Evolutionary conservation across 1,140 invertebrate species (phyloP), one percentile per base, ranked within the genome.

Genomic region (Drosophila kanapiae): DNA sequence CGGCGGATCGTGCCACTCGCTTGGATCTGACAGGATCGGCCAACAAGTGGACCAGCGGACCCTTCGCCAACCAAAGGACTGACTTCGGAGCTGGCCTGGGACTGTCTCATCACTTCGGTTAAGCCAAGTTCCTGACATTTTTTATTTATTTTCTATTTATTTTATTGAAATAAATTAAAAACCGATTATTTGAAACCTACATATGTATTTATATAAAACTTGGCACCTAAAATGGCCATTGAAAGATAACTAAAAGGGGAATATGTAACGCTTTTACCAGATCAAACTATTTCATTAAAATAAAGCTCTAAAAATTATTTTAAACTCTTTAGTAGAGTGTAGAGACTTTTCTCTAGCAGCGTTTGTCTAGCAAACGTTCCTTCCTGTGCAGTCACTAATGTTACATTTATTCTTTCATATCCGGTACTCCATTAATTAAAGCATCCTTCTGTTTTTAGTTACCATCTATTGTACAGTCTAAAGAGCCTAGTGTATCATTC

Each of bases 11-110:
- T 14, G 91, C 90, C 47, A 92, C 91, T 3, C 85, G 78, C 16
- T 47, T 91, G 7, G 90, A 92, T 16, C 33, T 92, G 23, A 84
- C 80, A 0, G 85, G 85, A 49, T 70, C 51, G 8, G 90, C 77
- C 2, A 87, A 62, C 37, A 90, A 91, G 45, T 91, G 91, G 91
- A 80, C 68, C 0, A 91, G 85, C 18, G 91, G 90, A 0, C 82
- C 82, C 6, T 45, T 91, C 6, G 80, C 54, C 31, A 82, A 80
- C 6, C 80, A 91, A 37, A 71, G 7, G 43, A 65, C 54, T 3
- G 61, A 92, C 61, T 91, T 80, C 42, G 83, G 86, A 3, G 91
- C 56, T 6, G 76, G 76, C 10, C 35, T 92, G 37, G 91, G 91
- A 51, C 54, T 92, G 0, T 75, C 82, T 0, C 91, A 91, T 18